Base-by-base conservation (phyloP, 2,113 vertebrate genomes). In the Gadus macrocephalus region DNA sequence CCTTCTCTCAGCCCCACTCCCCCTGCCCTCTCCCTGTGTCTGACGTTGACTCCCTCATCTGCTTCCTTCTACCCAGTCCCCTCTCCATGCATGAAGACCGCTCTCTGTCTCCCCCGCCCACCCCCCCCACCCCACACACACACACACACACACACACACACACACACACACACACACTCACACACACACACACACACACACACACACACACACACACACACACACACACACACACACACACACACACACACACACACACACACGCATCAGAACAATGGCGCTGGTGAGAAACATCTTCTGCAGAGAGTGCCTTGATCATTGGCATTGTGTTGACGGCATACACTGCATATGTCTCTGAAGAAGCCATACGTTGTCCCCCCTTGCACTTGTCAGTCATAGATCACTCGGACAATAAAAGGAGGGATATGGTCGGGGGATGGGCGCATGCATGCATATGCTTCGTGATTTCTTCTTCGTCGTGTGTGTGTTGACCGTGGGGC, bases 371-470 rank as follows among this genome's bases (percentile, higher is more conserved):
- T 75, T 86, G 76, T 78, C 77, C 77, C 81, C 82, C 80, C 80
- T 81, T 82, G 76, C 79, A 81, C 82, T 79, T 81, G 82, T 87
- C 87, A 78, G 83, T 81, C 67, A 88, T 89, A 80, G 66, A 88
- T 87, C 83, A 87, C 67, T 80, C 28, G 58, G 71, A 82, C 81
- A 72, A 84, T 84, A 81, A 87, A 79, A 79, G 78, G 81, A 85
- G 78, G 79, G 79, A 81, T 74, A 79, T 71, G 70, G 78, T 74
- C 62, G 15, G 5, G 72, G 76, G 64, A 49, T 53, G 55, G 71
- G 42, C 19, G 73, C 65, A 55, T 74, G 74, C 81, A 71, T 62
- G 72, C 67, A 31, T 71, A 56, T 20, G 64, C 70, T 79, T 69
- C 59, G 64, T 64, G 70, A 73, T 78, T 78, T 75, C 55, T 55